phyloP scores from a whole-genome alignment of 2,888 invertebrate genomes.

The Ptychoptera albimana region DNA sequence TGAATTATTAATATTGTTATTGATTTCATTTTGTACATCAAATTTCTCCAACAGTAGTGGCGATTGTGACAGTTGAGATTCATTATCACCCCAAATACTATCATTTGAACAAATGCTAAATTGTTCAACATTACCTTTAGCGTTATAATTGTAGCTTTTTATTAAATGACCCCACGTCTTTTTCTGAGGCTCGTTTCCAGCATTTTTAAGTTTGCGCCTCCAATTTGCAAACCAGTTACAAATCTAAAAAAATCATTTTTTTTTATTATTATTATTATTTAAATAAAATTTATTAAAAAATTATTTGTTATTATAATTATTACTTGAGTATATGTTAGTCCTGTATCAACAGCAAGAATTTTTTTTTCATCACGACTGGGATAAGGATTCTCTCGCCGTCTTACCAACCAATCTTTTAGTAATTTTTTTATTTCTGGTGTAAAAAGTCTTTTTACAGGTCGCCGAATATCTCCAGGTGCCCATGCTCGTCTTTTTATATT shows the following conservation, averaged over 20 bases:
- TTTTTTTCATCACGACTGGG: constrained; percentile 65
- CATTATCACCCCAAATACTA: constrained; percentile 62
- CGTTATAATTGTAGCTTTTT: constrained; percentile 52
- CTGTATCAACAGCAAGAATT: constrained; percentile 52
- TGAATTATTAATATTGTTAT: constrained; percentile 1
- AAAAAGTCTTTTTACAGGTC: constrained; percentile 55
- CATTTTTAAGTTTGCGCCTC: constrained; percentile 62
- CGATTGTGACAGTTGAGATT: constrained; percentile 13
- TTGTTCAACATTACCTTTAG: constrained; percentile 63
- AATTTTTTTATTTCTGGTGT: constrained; percentile 65
- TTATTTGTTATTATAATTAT: not conserved
- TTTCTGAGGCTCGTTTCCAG: constrained; percentile 48
- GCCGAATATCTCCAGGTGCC: constrained; percentile 26
- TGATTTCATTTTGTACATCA: constrained; percentile 6
- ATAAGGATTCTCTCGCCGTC: constrained; percentile 61
- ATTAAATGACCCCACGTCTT: constrained; percentile 59
- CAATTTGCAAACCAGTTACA: constrained; percentile 77
- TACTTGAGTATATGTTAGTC: constrained; percentile 63
- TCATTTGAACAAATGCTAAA: constrained; percentile 65
- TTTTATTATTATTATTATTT: not conserved
- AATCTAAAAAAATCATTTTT: constrained; percentile 32
- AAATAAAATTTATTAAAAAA: not conserved
- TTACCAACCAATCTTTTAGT: constrained; percentile 60
- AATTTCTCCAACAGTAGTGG: constrained; percentile 10
- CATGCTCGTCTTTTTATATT: constrained; percentile 21